These are phyloP conservation scores for Oligia fasciuncula DNA, from an alignment of 2,888 invertebrate genomes.

Conservation along the genomic window DNA sequence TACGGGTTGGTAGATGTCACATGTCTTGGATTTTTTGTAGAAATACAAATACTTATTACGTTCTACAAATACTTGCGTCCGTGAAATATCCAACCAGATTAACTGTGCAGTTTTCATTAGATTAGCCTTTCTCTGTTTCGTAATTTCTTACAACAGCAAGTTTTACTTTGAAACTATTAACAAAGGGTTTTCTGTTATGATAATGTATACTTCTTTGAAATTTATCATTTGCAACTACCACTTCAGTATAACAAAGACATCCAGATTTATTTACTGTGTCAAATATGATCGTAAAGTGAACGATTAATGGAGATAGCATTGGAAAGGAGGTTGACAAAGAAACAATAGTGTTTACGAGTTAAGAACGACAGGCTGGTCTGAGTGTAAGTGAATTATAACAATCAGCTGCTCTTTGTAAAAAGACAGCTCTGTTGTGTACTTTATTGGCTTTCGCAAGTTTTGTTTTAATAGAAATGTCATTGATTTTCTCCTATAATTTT, in stretches of 20 bases:
- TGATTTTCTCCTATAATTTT: background rate
- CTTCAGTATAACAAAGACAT: slow-evolving; percentile 42
- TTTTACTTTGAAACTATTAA: slow-evolving; percentile 3
- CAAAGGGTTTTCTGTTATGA: slow-evolving; percentile 18
- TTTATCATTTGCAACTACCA: slow-evolving; percentile 20
- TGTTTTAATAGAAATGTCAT: slow-evolving; percentile 1
- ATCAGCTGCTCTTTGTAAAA: slow-evolving; percentile 72
- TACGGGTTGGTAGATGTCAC: too few relatives aligned
- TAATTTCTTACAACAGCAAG: background rate
- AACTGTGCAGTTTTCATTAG: background rate
- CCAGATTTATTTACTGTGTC: slow-evolving; percentile 66
- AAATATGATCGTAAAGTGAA: slow-evolving; percentile 80
- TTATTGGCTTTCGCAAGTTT: slow-evolving; percentile 22
- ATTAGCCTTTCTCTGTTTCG: background rate
- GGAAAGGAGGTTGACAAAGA: slow-evolving; percentile 78
- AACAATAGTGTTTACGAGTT: slow-evolving; percentile 79
- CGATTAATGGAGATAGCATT: slow-evolving; percentile 80
- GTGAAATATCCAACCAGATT: background rate
- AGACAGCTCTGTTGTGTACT: slow-evolving; percentile 35
- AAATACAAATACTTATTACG: too few relatives aligned
- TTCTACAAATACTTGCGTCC: background rate
- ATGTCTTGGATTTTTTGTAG: too few relatives aligned
- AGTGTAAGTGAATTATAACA: slow-evolving; percentile 73
- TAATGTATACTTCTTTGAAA: slow-evolving; percentile 31
- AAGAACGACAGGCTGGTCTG: slow-evolving; percentile 73